These are phyloP conservation scores for Discoglossus pictus DNA, from an alignment of 2,797 vertebrate species.

Conservation along the genomic window DNA sequence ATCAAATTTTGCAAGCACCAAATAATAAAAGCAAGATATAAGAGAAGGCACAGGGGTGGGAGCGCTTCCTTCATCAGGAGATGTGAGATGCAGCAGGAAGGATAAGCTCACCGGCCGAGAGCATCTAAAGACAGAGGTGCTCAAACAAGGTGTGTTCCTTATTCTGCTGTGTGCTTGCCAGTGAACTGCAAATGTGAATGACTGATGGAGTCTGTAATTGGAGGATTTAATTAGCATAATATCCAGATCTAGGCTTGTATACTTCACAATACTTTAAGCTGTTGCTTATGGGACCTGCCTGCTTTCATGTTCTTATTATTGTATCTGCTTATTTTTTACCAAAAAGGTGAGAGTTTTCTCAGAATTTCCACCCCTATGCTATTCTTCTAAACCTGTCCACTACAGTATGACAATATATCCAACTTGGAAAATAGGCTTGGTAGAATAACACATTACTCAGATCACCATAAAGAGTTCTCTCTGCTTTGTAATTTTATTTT, in stretches of 20 bases:
- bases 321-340: no score
- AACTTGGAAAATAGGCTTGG: no score
- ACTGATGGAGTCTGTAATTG: not conserved
- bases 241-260: not conserved
- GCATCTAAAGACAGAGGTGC: not conserved
- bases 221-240: not conserved
- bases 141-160: slow-evolving; percentile 15
- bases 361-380: no score
- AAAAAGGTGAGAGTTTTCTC: no score
- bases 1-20: slow-evolving; percentile 27
- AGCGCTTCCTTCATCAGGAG: slow-evolving; percentile 22
- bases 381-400: no score
- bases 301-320: no score
- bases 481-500: no score
- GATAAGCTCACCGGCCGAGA: not conserved
- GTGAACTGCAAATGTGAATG: not conserved
- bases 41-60: slow-evolving; percentile 32
- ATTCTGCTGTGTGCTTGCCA: not conserved
- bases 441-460: no score
- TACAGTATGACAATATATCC: no score
- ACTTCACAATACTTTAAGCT: slow-evolving; percentile 14
- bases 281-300: no score
- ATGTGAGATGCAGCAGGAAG: slow-evolving; percentile 25
- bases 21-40: slow-evolving; percentile 13
- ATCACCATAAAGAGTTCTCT: no score